Evolutionary conservation across 2,797 vertebrate species (phyloP), one percentile per base, ranked within the genome.

Genomic region (Parambassis ranga): DNA sequence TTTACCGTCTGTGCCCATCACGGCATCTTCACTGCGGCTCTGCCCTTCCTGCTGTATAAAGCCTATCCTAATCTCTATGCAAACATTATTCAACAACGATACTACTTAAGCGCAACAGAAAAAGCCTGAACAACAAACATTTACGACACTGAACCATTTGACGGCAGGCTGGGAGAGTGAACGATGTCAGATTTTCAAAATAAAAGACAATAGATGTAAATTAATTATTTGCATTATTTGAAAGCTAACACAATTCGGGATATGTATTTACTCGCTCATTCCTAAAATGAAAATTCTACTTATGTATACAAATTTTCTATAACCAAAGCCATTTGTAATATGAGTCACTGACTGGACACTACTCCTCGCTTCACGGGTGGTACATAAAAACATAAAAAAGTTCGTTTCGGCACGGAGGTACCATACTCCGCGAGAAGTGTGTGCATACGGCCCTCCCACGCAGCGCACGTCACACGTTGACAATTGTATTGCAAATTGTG

Each of bases 121-220:
- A 38, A n/a, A 7, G 15, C 23, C 28, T 19, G 31, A 70, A 59
- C 71, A 79, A 84, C 78, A 86, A 73, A 82, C 47, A 24, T 68
- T 84, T 41, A 46, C 88, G 88, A 89, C 90, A 88, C 53, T 39
- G 23, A 27, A 61, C 9, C 58, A 23, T 33, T 71, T 83, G 8
- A 71, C 85, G 83, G 73, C 79, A 86, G 23, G 16, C 39, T 3
- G 9, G 23, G 2, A 4, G 22, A n/a, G 7, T 7, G 15, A 61
- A 36, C 6, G 5, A 10, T 6, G 20, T 1, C 36, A 18, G 1
- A 11, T 18, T 82, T 87, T 81, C 84, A 86, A 85, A 89, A 79
- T 87, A 87, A 86, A 85, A 72, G 71, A 42, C n/a, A 2, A 10
- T 8, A 0, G 11, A 8, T 39, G 8, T 4, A 33, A 48, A 3